Evolutionary conservation across 2,797 vertebrate species (phyloP), one percentile per base, ranked within the genome.

Genomic region (Enteromius viviparus): DNA sequence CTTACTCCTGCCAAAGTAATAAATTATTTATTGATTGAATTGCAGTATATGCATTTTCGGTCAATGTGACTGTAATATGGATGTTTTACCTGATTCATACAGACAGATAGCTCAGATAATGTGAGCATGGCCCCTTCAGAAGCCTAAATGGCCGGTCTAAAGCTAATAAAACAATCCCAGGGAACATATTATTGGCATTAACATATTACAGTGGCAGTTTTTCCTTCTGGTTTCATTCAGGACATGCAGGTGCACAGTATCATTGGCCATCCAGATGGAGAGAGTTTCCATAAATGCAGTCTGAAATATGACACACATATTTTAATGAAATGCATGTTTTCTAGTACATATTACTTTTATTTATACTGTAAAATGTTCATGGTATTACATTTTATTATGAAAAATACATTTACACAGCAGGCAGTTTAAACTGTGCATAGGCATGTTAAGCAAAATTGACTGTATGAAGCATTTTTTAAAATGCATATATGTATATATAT

Each of bases 81-180:
- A 87, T 89, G 55, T 70, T 85, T 70, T 78, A 23, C 81, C 74
- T 58, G 62, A 81, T 83, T 86, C 84, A 49, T 42, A 58, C 76
- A 76, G 80, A 68, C 51, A 66, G 65, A 62, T 40, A 53, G 72
- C 78, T 65, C 42, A 40, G 17, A 87, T 84, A 85, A 84, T 68
- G 53, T 85, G 19, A 6, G 0, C 8, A 45, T 19, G 32, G 1
- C 15, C 6, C 8, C 53, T 32, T 26, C 40, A 78, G 17, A 21
- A 29, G 26, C 23, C 26, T 40, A 15, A 47, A 40, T 29, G 40
- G 29, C 58, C 55, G 15, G 14, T 65, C 76, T 32, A 72, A 62
- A 78, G n/a, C 79, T 82, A 87, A 87, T 87, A 77, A 58, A 79
- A 86, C 66, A n/a, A 76, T 80, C 19, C 26, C 70, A 2, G n/a